Percentiles rank a stretch among this genome's conserved stretches.
These are phyloP conservation scores for Zaprionus obscuricornis DNA, from an alignment of 2,888 invertebrate genomes.

Conservation along the genomic window DNA sequence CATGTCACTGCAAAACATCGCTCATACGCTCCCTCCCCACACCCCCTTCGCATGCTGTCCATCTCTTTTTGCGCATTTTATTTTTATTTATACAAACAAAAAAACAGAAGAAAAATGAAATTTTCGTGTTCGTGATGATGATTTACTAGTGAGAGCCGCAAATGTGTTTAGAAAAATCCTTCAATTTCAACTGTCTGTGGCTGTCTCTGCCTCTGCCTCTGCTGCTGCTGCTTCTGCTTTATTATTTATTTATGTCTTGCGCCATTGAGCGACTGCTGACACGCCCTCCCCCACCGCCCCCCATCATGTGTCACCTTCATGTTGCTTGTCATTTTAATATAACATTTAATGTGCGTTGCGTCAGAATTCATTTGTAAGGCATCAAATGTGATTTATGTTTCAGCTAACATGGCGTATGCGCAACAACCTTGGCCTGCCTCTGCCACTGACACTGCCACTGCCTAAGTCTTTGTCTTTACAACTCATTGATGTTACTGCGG, in stretches of 20 bases:
- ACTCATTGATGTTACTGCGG: no score
- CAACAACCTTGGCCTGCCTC: conserved; percentile 45
- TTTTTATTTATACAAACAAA: background rate
- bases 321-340: conserved; percentile 53
- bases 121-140: conserved; percentile 31
- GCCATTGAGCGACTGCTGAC: conserved; percentile 71
- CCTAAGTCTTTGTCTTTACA: no score
- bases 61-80: conserved; percentile 25
- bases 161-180: conserved; percentile 33
- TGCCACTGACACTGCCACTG: no score
- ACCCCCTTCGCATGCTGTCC: conserved; percentile 24
- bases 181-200: conserved; percentile 28
- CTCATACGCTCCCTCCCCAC: no score
- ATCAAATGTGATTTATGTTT: conserved; percentile 52
- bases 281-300: conserved; percentile 32
- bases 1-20: conserved; percentile 49
- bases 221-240: conserved; percentile 16
- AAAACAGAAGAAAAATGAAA: background rate
- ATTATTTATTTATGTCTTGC: conserved; percentile 67
- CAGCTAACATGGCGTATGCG: conserved; percentile 36
- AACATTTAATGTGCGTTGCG: conserved; percentile 46
- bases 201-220: background rate
- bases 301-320: conserved; percentile 3
- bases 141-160: conserved; percentile 40
- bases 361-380: conserved; percentile 47